A percentile compares a stretch with the other conserved stretches of the same genome.
Evolutionary conservation across 2,888 invertebrate species (phyloP).

Genomic region (Lycaena phlaeas): DNA sequence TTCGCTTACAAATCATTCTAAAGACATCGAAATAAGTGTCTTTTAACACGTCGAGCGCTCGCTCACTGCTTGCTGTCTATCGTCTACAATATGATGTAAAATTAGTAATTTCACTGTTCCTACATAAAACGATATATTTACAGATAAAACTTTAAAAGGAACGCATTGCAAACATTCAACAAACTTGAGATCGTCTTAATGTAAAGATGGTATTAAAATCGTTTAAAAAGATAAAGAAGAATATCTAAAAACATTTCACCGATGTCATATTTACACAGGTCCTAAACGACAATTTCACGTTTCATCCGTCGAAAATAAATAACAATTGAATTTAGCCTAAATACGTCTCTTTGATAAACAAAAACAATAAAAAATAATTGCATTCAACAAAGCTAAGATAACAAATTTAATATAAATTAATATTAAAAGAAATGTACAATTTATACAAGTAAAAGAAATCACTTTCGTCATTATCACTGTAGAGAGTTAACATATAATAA

Average conservation of each 20-base stretch:
- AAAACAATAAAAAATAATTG: slow-evolving; percentile 72
- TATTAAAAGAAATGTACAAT: slow-evolving; percentile 67
- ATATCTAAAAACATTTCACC: slow-evolving; percentile 36
- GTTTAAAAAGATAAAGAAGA: slow-evolving; percentile 45
- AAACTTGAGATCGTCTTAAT: slow-evolving; percentile 73
- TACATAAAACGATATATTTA: slow-evolving; percentile 65
- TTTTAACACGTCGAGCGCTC: slow-evolving; percentile 31
- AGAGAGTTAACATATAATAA: slow-evolving; percentile 36
- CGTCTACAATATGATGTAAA: slow-evolving; percentile 48
- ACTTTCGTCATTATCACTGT: slow-evolving; percentile 61
- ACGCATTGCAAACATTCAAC: slow-evolving; percentile 73
- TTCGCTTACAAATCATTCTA: slow-evolving; percentile 52
- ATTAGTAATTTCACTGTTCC: slow-evolving; percentile 67
- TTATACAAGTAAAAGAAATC: slow-evolving; percentile 67
- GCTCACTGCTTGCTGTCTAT: slow-evolving; percentile 34
- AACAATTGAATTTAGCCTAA: slow-evolving; percentile 72
- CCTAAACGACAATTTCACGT: slow-evolving; percentile 45
- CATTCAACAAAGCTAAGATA: slow-evolving; percentile 72
- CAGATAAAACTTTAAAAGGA: slow-evolving; percentile 73
- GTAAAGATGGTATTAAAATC: slow-evolving; percentile 68
- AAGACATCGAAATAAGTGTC: slow-evolving; percentile 37
- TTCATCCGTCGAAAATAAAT: slow-evolving; percentile 68
- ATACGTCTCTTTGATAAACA: slow-evolving; percentile 69
- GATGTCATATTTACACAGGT: slow-evolving; percentile 57
- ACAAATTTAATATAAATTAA: slow-evolving; percentile 73